Conservation (phyloP, 2,888 invertebrate species). For the Cataglyphis livida region DNA sequence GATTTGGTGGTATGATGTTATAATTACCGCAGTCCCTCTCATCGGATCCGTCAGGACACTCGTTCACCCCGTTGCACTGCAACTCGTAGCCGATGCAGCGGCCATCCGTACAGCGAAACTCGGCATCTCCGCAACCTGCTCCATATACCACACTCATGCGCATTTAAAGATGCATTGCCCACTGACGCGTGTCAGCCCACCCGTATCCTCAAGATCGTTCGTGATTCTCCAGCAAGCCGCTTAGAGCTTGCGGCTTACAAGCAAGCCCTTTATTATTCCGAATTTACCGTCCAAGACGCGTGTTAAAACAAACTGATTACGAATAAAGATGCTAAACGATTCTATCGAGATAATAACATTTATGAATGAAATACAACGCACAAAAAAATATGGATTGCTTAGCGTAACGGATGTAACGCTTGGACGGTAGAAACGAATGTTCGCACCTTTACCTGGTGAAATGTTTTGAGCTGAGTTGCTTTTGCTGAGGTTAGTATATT, state of each 20-base stretch:
- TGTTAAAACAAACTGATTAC: background rate
- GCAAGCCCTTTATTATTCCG: constrained; percentile 47
- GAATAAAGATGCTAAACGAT: background rate
- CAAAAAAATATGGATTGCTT: background rate
- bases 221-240: constrained; percentile 37
- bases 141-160: constrained; percentile 84
- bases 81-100: constrained; percentile 87
- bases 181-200: constrained; percentile 12
- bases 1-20: constrained; percentile 63
- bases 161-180: constrained; percentile 71
- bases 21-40: constrained; percentile 87
- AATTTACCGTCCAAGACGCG: constrained; percentile 33
- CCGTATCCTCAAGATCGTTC: constrained; percentile 16
- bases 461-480: constrained; percentile 30
- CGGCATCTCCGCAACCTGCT: constrained; percentile 86
- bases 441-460: constrained; percentile 45
- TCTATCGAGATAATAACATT: background rate
- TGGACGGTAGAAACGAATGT: constrained; percentile 39
- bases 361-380: background rate
- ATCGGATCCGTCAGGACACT: constrained; percentile 88
- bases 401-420: background rate
- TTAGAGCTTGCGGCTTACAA: constrained; percentile 46
- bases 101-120: constrained; percentile 87
- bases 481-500: constrained; percentile 37
- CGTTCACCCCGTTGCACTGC: constrained; percentile 88